phyloP scores from a whole-genome alignment of 2,113 vertebrate species.

The Vicugna pacos region DNA sequence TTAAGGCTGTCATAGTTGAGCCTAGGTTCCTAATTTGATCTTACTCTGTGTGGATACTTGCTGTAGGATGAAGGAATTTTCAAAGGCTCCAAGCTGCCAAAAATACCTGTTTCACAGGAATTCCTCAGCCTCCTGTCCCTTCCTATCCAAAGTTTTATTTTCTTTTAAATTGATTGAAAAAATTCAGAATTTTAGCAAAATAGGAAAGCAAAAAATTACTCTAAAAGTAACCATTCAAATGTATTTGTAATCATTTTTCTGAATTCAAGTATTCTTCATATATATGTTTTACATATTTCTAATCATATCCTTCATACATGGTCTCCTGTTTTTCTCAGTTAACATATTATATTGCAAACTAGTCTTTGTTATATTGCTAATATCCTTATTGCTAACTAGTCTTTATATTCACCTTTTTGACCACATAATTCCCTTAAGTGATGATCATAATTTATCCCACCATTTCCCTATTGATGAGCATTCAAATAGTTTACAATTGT shows the following conservation, averaged over 20 bases:
- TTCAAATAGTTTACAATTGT: slow-evolving; percentile 31
- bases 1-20: not conserved
- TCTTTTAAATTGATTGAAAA: slow-evolving; percentile 34
- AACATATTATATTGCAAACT: not conserved
- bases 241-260: not conserved
- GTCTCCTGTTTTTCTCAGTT: not conserved
- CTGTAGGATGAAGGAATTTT: not conserved
- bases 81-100: not conserved
- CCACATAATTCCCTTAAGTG: not conserved
- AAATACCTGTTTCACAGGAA: not conserved
- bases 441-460: not conserved
- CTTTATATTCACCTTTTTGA: not conserved
- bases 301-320: not conserved
- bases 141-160: not conserved
- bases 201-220: not conserved
- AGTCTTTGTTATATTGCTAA: not conserved
- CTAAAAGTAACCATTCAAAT: not conserved
- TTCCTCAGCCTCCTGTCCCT: not conserved
- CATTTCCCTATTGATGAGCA: not conserved
- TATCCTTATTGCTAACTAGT: not conserved
- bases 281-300: not conserved
- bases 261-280: not conserved
- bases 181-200: slow-evolving; percentile 15
- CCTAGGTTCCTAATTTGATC: not conserved
- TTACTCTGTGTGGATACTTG: not conserved